Evolutionary conservation across 2,113 vertebrate genomes (phyloP), one percentile per base, ranked within the genome.

Genomic region (Pteruthius melanotis): DNA sequence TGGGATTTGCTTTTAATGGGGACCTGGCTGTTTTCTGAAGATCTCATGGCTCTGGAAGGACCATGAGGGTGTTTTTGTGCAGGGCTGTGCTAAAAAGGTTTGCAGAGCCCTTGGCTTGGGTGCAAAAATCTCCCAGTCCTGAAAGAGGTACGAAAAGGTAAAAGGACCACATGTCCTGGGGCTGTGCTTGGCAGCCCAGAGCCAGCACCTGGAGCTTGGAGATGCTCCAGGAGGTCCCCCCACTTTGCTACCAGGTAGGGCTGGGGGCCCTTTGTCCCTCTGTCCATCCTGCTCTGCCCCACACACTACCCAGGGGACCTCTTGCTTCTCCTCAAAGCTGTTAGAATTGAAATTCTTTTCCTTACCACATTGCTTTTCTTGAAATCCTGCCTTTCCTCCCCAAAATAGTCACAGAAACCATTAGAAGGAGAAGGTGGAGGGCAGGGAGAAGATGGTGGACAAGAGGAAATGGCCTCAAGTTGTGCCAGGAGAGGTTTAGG

Each of bases 1-100:
- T 4, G 49, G 83, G 76, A 60, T 84, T 93, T 82, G 53, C 74
- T 96, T 94, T 95, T 94, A 93, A 89, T 71, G 81, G 79, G 60
- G 75, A 84, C 82, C 90, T 89, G 83, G 42, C 68, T 91, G 47
- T 93, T 95, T 94, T 88, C 47, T 78, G 94, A 66, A 53, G 28
- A 39, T 79, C 92, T 81, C 77, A 35, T 0, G 0, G 80, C 90
- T 79, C 26, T 68, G 20, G 69, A 72, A 87, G 65, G 69, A 20
- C 2, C 39, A 39, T 2, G 39, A 6, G 50, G 33, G 20, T 59
- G 44, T 64, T 94, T 26, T 61, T 86, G 44, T 45, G 24, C 1
- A 1, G 27, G 61, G 57, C 42, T 71, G 54, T 7, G 69, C 53
- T 89, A 21, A 83, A 95, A 97, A 93, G 71, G 70, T 72, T 95